phyloP scores from a whole-genome alignment of 2,888 invertebrate species.

The Sabatieria punctata region DNA sequence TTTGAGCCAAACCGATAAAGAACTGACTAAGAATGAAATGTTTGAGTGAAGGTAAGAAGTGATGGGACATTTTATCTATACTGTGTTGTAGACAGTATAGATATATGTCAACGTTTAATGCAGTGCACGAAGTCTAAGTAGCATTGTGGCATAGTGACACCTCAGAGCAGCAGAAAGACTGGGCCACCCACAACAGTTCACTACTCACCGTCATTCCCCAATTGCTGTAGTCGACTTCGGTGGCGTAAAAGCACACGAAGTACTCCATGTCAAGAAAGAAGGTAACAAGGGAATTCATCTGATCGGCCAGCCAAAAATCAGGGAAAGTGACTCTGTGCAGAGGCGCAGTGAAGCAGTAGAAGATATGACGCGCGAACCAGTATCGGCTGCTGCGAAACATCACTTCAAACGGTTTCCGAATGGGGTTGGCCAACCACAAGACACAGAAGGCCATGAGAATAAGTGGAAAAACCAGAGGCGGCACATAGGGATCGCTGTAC shows the following conservation, averaged over 20 bases:
- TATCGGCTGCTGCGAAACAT: conserved; percentile 30
- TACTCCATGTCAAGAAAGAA: conserved; percentile 86
- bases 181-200: too few relatives aligned
- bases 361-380: conserved; percentile 27
- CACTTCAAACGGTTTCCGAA: conserved; percentile 73
- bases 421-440: conserved; percentile 72
- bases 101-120: too few relatives aligned
- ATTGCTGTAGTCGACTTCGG: conserved; percentile 35
- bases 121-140: too few relatives aligned
- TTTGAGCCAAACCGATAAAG: too few relatives aligned
- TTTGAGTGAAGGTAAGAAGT: too few relatives aligned
- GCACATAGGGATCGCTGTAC: conserved; percentile 43
- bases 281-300: conserved; percentile 62
- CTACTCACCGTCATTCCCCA: too few relatives aligned
- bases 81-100: too few relatives aligned
- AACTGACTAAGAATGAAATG: too few relatives aligned
- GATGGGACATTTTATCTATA: too few relatives aligned
- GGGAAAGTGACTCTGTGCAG: conserved; percentile 40
- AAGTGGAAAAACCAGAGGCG: conserved; percentile 73
- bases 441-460: conserved; percentile 55
- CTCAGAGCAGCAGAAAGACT: too few relatives aligned
- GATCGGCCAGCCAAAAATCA: conserved; percentile 43
- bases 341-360: conserved; percentile 34
- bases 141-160: too few relatives aligned
- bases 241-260: conserved; percentile 67